Percentiles rank a stretch among this genome's conserved stretches.
Conservation (phyloP, 2,888 invertebrate species). For the Drosophila diplacantha region DNA sequence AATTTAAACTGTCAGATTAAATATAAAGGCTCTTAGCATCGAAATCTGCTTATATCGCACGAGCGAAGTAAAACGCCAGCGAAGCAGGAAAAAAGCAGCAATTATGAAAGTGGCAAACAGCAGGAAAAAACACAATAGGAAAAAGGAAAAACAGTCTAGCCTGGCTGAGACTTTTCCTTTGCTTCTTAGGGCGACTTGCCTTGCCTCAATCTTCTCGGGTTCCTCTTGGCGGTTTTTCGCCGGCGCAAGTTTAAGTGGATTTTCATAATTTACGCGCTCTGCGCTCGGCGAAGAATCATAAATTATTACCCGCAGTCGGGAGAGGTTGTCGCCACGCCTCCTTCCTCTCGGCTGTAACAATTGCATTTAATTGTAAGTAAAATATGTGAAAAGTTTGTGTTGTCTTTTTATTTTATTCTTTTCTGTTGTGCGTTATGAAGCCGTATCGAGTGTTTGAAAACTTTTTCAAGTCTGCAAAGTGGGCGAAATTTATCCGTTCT, state of each 20-base stretch:
- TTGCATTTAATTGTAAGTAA: constrained; percentile 73
- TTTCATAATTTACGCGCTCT: constrained; percentile 69
- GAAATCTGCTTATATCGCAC: constrained; percentile 22
- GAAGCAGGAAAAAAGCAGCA: constrained; percentile 32
- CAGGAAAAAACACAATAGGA: constrained; percentile 3
- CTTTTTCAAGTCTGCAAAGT: constrained; percentile 57
- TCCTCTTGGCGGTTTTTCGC: constrained; percentile 18
- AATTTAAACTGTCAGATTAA: constrained; percentile 13
- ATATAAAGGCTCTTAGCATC: neutral
- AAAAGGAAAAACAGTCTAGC: constrained; percentile 34
- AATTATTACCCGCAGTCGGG: constrained; percentile 52
- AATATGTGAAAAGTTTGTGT: constrained; percentile 69
- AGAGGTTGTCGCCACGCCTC: constrained; percentile 6
- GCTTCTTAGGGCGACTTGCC: constrained; percentile 55
- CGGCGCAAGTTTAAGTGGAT: constrained; percentile 68
- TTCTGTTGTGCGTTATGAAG: constrained; percentile 4
- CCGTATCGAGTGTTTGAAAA: constrained; percentile 43
- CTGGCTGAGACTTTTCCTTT: constrained; percentile 58
- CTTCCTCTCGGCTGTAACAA: constrained; percentile 47
- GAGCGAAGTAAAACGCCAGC: constrained; percentile 42
- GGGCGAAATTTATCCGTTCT: constrained; percentile 23
- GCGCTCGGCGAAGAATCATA: constrained; percentile 60
- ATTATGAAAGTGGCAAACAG: constrained; percentile 23
- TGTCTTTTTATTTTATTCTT: constrained; percentile 20
- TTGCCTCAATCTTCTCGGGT: constrained; percentile 1